Evolutionary conservation across 2,797 vertebrate species (phyloP), one percentile per base, ranked within the genome.

Genomic region (Amphiprion clarkii): DNA sequence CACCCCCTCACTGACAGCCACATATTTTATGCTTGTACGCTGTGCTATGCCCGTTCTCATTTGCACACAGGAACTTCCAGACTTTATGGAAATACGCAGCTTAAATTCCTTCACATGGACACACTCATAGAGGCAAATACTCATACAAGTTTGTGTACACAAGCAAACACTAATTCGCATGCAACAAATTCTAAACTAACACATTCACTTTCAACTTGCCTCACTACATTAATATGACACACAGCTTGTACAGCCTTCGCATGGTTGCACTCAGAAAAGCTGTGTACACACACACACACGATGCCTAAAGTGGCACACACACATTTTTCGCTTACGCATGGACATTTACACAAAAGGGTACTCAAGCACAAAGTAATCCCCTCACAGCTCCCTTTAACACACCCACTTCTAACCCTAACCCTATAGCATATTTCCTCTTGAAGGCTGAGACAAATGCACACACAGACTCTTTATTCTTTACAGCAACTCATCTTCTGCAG

Each of bases 291-390:
- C 56, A 76, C 67, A 23, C 23, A 83, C 62, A 80, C 49, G 40
- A 79, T 48, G 54, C 49, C n/a, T 40, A 44, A 10, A 49, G 68
- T 58, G 36, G 42, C 69, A 33, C 44, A 71, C 14, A 73, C 76
- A 69, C 53, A 60, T 65, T 75, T 87, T 82, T 67, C 74, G 78
- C 87, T 87, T 85, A 84, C 65, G 29, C 68, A 77, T 56, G 58
- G 84, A 89, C 84, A 81, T 89, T 88, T 87, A 79, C 76, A 86
- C 72, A 89, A 89, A 89, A 77, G 80, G 72, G 63, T 66, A 89
- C 79, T 81, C 78, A 31, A 74, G 81, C 82, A 85, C 77, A 83
- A 75, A 87, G 76, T 86, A 89, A 87, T 88, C 85, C 81, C 58
- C 49, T 65, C 65, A 68, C 21, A 68, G 72, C 46, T 44, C 57